A percentile compares a stretch with the other conserved stretches of the same genome.
These are phyloP conservation scores for Macrosiphum euphorbiae DNA, from an alignment of 2,888 invertebrate genomes.

Conservation along the genomic window DNA sequence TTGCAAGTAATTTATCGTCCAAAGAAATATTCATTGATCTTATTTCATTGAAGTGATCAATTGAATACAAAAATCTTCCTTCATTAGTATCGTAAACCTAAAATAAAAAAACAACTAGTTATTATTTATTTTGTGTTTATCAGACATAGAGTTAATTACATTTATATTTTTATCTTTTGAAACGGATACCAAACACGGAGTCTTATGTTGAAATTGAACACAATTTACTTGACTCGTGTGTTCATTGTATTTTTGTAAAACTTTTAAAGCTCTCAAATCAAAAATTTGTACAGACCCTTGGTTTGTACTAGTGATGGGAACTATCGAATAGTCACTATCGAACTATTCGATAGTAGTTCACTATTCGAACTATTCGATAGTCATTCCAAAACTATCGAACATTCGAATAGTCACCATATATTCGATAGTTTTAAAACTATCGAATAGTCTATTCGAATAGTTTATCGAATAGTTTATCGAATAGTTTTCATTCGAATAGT, in stretches of 20 bases:
- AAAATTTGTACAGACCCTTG: slow-evolving; percentile 46
- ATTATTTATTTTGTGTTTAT: neutral
- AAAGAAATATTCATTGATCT: slow-evolving; percentile 45
- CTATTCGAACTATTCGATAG: too few species aligned
- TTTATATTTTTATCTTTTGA: slow-evolving; percentile 54
- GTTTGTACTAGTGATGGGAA: too few species aligned
- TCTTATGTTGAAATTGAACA: slow-evolving; percentile 41
- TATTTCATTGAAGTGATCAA: slow-evolving; percentile 41
- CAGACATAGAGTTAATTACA: slow-evolving; percentile 10
- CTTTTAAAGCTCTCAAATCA: slow-evolving; percentile 54
- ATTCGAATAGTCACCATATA: too few species aligned
- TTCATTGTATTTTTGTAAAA: slow-evolving; percentile 33
- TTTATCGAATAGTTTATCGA: too few species aligned
- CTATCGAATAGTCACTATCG: too few species aligned
- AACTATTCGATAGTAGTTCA: too few species aligned
- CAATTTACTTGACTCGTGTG: slow-evolving; percentile 37
- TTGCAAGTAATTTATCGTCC: slow-evolving; percentile 51
- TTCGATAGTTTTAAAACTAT: too few species aligned
- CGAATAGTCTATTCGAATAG: too few species aligned
- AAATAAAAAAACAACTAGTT: neutral
- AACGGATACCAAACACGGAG: slow-evolving; percentile 45
- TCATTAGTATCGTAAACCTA: slow-evolving; percentile 58
- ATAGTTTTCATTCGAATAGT: too few species aligned
- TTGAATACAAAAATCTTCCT: slow-evolving; percentile 56
- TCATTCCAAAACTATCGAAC: too few species aligned